Evolutionary conservation across 2,888 invertebrate species (phyloP).

Genomic region (Thecocarcelia acutangulata): DNA sequence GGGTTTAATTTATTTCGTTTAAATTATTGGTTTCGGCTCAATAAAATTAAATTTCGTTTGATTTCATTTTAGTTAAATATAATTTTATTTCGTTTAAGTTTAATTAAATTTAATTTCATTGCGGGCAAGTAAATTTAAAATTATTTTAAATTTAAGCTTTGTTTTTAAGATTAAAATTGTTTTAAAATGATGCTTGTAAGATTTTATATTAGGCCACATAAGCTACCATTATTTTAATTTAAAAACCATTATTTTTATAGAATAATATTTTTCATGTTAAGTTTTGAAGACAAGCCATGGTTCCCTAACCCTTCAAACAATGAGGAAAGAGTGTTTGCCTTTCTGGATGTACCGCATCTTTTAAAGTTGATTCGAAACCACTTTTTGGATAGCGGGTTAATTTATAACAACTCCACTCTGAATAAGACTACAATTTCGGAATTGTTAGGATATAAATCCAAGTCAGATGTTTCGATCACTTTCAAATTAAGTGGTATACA

Average conservation of each 20-base stretch:
- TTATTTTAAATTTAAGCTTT: conserved; percentile 1
- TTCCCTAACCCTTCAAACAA: conserved; percentile 24
- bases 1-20: no score
- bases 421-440: conserved; percentile 12
- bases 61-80: neutral
- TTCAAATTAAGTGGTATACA: conserved; percentile 45
- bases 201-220: neutral
- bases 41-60: no score
- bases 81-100: conserved; percentile 2
- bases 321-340: conserved; percentile 20
- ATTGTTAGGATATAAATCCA: conserved; percentile 9
- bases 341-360: conserved; percentile 20
- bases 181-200: no score
- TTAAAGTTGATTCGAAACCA: conserved; percentile 38
- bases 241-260: neutral
- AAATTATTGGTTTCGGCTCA: no score
- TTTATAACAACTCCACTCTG: conserved; percentile 39
- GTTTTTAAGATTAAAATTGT: no score
- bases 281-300: conserved; percentile 27
- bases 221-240: no score
- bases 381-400: conserved; percentile 56
- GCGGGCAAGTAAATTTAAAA: neutral
- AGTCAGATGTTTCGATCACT: conserved; percentile 4
- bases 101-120: no score
- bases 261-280: neutral